Percentiles rank a stretch among this genome's conserved stretches.
These are phyloP conservation scores for Sycobia sp. DNA, from an alignment of 1,140 invertebrate species.

Conservation along the genomic window DNA sequence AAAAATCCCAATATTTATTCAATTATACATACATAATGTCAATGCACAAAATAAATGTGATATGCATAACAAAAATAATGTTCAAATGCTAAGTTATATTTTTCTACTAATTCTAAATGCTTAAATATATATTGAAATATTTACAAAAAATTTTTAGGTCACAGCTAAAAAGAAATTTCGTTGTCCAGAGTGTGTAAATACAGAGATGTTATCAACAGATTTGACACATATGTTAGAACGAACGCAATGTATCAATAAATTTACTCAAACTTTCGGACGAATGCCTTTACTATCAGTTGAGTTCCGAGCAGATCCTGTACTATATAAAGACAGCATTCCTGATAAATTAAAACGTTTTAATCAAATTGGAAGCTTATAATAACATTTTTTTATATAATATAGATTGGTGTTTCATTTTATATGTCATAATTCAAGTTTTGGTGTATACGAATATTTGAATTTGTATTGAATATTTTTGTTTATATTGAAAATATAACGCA, in stretches of 20 bases:
- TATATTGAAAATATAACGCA: too few species aligned
- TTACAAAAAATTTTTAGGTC: constrained; percentile 77
- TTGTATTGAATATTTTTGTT: too few species aligned
- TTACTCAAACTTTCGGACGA: constrained; percentile 80
- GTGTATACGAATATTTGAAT: too few species aligned
- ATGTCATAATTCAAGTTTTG: too few species aligned
- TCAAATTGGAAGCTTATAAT: constrained; percentile 85
- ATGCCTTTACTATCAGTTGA: constrained; percentile 91
- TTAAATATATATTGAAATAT: too few species aligned
- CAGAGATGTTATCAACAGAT: constrained; percentile 92
- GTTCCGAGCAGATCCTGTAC: constrained; percentile 92
- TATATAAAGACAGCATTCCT: constrained; percentile 89
- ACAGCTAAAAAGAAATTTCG: constrained; percentile 97
- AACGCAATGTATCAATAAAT: constrained; percentile 89
- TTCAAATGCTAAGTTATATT: too few species aligned
- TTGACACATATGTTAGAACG: constrained; percentile 90
- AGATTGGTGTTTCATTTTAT: too few species aligned
- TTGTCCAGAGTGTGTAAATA: constrained; percentile 92
- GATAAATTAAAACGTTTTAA: constrained; percentile 88
- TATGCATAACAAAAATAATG: too few species aligned
- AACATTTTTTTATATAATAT: not conserved
- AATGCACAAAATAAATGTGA: too few species aligned
- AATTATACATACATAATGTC: too few species aligned
- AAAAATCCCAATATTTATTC: too few species aligned
- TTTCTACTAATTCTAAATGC: too few species aligned